Evolutionary conservation across 2,797 vertebrate genomes (phyloP), one percentile per base, ranked within the genome.

Genomic region (Chelon auratus): DNA sequence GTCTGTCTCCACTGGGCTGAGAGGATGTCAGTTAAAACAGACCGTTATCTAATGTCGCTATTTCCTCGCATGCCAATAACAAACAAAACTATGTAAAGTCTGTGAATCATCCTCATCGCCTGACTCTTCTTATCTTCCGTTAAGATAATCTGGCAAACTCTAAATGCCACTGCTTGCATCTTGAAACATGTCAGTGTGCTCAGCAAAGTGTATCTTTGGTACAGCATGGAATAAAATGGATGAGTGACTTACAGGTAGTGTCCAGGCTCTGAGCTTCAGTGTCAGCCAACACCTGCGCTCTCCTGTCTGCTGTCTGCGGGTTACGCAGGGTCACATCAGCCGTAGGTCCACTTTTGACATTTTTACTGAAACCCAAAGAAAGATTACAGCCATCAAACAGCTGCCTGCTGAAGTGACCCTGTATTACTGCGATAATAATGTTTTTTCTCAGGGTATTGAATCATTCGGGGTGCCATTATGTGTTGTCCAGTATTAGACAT

Each of bases 141-240:
- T 74, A 65, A 75, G 20, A 85, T 87, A 75, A 85, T 82, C 75
- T 83, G 73, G 67, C 70, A 51, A 70, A 48, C 54, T 61, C 56
- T 42, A 85, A 83, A 87, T 84, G 65, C 62, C 70, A 78, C 63
- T 26, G 62, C 72, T 79, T 80, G 72, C 64, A 72, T 81, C 61
- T 72, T 66, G 57, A 80, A 76, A 45, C 37, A 43, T 75, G 68
- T 69, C 75, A 66, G 53, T 9, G 42, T 71, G 68, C 47, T 83
- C 64, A 72, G 45, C 56, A 75, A 76, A 84, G 70, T 72, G 39
- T 53, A 17, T 70, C 62, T 78, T 57, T 71, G 37, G 78, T 74
- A 67, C 54, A 70, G 52, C 33, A 11, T 57, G 10, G 68, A 65
- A 64, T 75, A 75, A 69, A 83, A 80, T 57, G 40, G 53, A 63